A percentile compares a stretch with the other conserved stretches of the same genome.
These are phyloP conservation scores for Dryas iulia DNA, from an alignment of 1,140 invertebrate genomes.

Conservation along the genomic window DNA sequence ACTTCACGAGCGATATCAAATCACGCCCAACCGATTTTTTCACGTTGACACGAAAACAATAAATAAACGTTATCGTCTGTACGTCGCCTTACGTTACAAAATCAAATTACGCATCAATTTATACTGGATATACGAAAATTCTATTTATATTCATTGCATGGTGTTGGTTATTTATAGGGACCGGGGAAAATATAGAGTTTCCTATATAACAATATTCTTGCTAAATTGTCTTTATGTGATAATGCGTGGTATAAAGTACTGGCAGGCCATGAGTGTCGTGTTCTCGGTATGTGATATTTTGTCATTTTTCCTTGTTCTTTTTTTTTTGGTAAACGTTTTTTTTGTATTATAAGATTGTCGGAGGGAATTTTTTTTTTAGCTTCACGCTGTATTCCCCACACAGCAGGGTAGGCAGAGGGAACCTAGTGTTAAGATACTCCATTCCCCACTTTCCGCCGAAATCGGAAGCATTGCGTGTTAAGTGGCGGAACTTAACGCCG, in stretches of 20 bases:
- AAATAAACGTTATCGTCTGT: background rate
- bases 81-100: background rate
- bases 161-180: background rate
- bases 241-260: background rate
- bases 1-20: too few species aligned
- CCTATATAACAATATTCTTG: background rate
- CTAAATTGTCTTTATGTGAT: background rate
- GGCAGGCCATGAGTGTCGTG: background rate
- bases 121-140: background rate
- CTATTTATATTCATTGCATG: slow-evolving; percentile 3
- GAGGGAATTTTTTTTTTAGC: too few species aligned
- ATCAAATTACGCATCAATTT: slow-evolving; percentile 3
- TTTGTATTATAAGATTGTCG: too few species aligned
- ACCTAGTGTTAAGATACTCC: too few species aligned
- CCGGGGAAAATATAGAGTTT: background rate
- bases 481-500: too few species aligned
- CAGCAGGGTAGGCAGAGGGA: too few species aligned
- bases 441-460: too few species aligned
- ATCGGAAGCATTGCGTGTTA: too few species aligned
- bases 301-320: background rate
- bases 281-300: background rate
- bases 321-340: background rate
- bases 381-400: too few species aligned
- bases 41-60: background rate
- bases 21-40: background rate